Percentiles rank a stretch among this genome's conserved stretches.
Evolutionary conservation across 2,113 vertebrate species (phyloP).

Genomic region (Dascyllus trimaculatus): DNA sequence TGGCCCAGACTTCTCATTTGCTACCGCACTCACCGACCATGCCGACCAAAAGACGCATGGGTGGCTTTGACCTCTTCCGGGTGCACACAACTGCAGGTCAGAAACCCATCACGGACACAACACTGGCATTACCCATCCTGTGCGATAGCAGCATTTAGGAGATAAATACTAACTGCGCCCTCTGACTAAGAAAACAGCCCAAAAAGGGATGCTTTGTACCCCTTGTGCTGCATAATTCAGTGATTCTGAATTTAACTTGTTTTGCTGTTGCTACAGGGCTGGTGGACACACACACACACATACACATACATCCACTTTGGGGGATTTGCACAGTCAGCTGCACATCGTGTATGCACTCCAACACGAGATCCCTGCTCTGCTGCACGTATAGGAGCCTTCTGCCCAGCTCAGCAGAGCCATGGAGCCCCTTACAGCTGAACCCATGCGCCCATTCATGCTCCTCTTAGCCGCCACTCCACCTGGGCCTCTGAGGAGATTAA

Average conservation of each 20-base stretch:
- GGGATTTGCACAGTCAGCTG: conserved; percentile 61
- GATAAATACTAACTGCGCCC: not conserved
- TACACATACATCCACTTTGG: conserved; percentile 25
- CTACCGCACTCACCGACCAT: conserved; percentile 27
- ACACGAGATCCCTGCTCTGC: conserved; percentile 19
- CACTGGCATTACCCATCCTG: not conserved
- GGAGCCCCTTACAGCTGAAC: conserved; percentile 46
- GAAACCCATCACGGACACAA: not conserved
- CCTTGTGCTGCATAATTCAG: conserved; percentile 52
- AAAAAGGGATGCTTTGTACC: not conserved
- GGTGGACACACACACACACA: not conserved
- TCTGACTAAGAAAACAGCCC: not conserved
- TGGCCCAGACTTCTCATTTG: conserved; percentile 62
- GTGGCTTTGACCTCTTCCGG: conserved; percentile 42
- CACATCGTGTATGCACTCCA: conserved; percentile 43
- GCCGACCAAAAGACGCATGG: conserved; percentile 31
- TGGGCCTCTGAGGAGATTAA: conserved; percentile 61
- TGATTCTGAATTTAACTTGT: conserved; percentile 46
- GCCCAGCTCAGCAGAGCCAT: conserved; percentile 53
- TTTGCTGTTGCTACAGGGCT: conserved; percentile 31
- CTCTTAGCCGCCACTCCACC: conserved; percentile 28
- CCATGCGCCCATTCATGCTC: conserved; percentile 39
- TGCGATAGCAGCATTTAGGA: not conserved
- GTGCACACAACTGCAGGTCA: conserved; percentile 30
- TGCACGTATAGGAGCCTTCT: conserved; percentile 57